Evolutionary conservation across 2,797 vertebrate species (phyloP), one percentile per base, ranked within the genome.

Genomic region (Babyrousa celebensis): DNA sequence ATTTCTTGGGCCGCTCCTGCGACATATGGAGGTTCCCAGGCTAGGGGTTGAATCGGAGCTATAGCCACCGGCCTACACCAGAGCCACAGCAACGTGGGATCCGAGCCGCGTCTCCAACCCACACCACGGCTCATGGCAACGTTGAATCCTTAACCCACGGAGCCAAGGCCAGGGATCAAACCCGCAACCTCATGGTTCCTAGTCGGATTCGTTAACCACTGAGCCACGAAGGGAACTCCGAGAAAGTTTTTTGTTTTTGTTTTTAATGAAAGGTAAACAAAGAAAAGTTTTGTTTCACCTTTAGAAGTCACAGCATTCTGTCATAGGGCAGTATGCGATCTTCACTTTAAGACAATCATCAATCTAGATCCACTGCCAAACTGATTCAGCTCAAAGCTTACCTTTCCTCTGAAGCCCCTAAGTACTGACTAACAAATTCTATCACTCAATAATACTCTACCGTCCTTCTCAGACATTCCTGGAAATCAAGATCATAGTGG

Each of bases 201-300:
- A 48, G 43, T 48, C 43, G 9, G 43, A 48, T 48, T 5, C 5
- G 43, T 48, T 48, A 7, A 48, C 9, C 9, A 10, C 43, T 48
- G 43, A 6, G 43, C 43, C 43, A 48, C 9, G 43, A 48, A 6
- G 9, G 43, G 43, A 48, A 48, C 6, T 48, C 43, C 43, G 32
- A 79, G 36, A 93, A 40, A 7, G 27, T 27, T 36, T 85, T 75
- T 56, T 92, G 36, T 36, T 48, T 48, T 48, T 48, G 6, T 48
- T 48, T 48, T 93, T 12, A 89, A 70, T 32, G 52, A 70, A 6
- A 77, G 79, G 48, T 48, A 65, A 94, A 79, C n/a, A 71, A 83
- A 14, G 29, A 62, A 27, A 96, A 54, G 20, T 74, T 79, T 89
- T 85, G 56, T 74, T 79, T 52, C 36, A 29, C 65, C 17, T 27